Conservation (phyloP, 2,888 invertebrate genomes). For the Hirtodrosophila histrioides region DNA sequence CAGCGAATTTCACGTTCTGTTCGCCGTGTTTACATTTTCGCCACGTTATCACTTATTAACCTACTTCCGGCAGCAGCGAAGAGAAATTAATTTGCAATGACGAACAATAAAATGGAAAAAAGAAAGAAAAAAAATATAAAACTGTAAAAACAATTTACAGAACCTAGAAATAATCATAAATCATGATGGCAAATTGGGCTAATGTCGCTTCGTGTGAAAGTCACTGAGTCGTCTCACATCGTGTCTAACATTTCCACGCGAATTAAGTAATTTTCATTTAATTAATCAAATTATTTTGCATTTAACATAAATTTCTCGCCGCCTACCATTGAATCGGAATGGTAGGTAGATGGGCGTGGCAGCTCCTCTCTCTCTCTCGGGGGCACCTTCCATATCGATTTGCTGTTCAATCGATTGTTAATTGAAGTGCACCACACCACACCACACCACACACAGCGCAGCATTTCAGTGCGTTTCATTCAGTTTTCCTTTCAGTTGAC, state of each 20-base stretch:
- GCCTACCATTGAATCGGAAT: neutral
- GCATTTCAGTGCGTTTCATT: constrained; percentile 65
- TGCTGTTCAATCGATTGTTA: constrained; percentile 36
- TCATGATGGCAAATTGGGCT: constrained; percentile 74
- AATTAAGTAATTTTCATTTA: constrained; percentile 70
- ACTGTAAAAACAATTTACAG: constrained; percentile 70
- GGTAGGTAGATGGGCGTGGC: constrained; percentile 25
- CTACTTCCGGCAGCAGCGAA: constrained; percentile 64
- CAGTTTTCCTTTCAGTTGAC: constrained; percentile 77
- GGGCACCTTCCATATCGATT: constrained; percentile 22
- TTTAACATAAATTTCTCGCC: constrained; percentile 49
- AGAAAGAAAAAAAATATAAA: constrained; percentile 18
- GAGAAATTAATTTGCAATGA: constrained; percentile 75
- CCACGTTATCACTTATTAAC: constrained; percentile 78
- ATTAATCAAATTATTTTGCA: constrained; percentile 68
- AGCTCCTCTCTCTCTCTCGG: neutral
- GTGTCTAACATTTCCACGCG: constrained; percentile 35
- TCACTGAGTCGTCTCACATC: constrained; percentile 26
- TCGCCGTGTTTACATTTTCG: constrained; percentile 68
- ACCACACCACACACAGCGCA: constrained; percentile 30
- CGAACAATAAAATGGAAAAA: constrained; percentile 35
- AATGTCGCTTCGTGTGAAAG: constrained; percentile 73
- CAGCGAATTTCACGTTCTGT: constrained; percentile 60
- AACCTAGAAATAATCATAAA: constrained; percentile 75
- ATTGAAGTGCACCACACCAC: constrained; percentile 42